A percentile compares a stretch with the other conserved stretches of the same genome.
phyloP scores from a whole-genome alignment of 2,797 vertebrate genomes.

The Argya squamiceps region DNA sequence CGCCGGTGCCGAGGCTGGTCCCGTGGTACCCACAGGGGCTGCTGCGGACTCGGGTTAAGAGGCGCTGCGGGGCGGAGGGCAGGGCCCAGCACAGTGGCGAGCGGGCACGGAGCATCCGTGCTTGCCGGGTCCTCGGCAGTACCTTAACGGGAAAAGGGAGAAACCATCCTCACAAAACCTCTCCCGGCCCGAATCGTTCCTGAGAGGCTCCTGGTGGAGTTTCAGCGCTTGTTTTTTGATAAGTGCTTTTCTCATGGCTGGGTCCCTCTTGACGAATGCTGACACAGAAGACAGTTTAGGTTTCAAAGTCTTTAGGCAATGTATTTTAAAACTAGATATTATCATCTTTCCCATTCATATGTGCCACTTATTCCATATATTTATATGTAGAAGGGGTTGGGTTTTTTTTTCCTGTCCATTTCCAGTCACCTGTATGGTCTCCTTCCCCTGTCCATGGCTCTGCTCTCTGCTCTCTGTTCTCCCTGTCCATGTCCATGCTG shows the following conservation, averaged over 20 bases:
- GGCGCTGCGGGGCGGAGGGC: background rate
- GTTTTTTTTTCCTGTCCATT: rapidly evolving
- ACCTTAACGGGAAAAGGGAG: rapidly evolving
- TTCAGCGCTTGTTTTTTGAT: background rate
- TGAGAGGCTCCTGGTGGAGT: background rate
- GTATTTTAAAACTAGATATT: background rate
- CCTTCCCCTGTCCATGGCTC: background rate
- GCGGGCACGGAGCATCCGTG: background rate
- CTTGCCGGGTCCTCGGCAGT: background rate
- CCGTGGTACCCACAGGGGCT: background rate
- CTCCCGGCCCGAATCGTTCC: background rate
- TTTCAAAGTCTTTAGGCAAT: background rate
- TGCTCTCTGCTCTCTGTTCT: background rate
- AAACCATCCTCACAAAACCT: background rate
- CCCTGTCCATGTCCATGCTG: background rate
- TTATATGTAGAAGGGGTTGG: no score
- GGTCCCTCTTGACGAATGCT: background rate
- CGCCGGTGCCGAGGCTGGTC: background rate
- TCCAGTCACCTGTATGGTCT: background rate
- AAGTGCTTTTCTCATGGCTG: background rate
- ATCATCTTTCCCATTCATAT: background rate
- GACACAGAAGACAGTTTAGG: background rate
- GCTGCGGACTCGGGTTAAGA: background rate
- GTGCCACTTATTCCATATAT: background rate
- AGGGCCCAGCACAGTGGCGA: background rate